Evolutionary conservation across 2,888 invertebrate species (phyloP).

Genomic region (Philereme vetulata): DNA sequence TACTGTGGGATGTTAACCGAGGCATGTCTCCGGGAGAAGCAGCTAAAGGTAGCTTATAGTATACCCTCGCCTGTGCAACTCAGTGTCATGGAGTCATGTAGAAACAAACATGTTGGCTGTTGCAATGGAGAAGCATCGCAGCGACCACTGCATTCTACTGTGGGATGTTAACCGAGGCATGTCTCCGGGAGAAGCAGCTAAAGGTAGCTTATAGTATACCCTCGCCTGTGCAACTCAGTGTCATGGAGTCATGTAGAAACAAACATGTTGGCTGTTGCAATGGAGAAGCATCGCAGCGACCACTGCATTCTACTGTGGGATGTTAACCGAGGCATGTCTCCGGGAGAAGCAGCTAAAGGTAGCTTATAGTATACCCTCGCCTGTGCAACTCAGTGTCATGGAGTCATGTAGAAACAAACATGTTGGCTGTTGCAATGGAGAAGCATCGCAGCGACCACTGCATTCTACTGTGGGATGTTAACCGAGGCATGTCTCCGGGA

Average conservation of each 20-base stretch:
- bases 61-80: conserved; percentile 93
- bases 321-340: conserved; percentile 79
- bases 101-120: conserved; percentile 93
- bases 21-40: conserved; percentile 61
- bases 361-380: conserved; percentile 85
- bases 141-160: conserved; percentile 93
- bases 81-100: conserved; percentile 93
- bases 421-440: conserved; percentile 94
- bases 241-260: conserved; percentile 94
- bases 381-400: conserved; percentile 94
- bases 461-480: conserved; percentile 94
- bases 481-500: conserved; percentile 66
- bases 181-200: conserved; percentile 48
- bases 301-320: conserved; percentile 96
- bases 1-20: conserved; percentile 93
- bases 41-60: conserved; percentile 16
- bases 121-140: conserved; percentile 94
- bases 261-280: conserved; percentile 92
- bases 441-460: conserved; percentile 95
- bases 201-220: conserved; percentile 72
- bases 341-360: conserved; percentile 48
- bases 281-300: conserved; percentile 95
- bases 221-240: conserved; percentile 93
- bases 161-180: conserved; percentile 91
- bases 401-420: conserved; percentile 92